Conservation (phyloP, 1,140 invertebrate genomes). For the Psix sp. region DNA sequence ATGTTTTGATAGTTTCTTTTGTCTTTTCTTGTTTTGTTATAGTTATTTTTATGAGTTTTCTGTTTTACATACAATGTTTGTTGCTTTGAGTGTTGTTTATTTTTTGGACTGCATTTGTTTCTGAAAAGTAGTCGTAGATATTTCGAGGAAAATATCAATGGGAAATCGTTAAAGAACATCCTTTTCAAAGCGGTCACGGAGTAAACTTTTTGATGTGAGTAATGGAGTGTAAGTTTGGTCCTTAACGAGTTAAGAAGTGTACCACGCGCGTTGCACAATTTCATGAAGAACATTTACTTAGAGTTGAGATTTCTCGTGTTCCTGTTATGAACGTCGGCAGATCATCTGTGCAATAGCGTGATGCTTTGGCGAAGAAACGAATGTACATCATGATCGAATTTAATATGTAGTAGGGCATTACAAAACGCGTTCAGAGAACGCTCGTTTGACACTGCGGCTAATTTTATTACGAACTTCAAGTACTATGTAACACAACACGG, state of each 20-base stretch:
- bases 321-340: conserved; percentile 43
- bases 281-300: conserved; percentile 58
- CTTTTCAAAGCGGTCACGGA: conserved; percentile 49
- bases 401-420: conserved; percentile 26
- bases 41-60: too few relatives aligned
- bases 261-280: conserved; percentile 57
- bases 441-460: conserved; percentile 19
- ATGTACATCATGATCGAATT: conserved; percentile 56
- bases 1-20: too few relatives aligned
- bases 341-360: conserved; percentile 45
- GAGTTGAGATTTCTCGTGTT: conserved; percentile 49
- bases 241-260: conserved; percentile 59
- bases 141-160: too few relatives aligned
- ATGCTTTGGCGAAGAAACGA: conserved; percentile 31
- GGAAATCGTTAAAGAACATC: conserved; percentile 27
- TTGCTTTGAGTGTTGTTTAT: too few relatives aligned
- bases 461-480: conserved; percentile 22
- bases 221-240: conserved; percentile 51
- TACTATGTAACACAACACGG: conserved; percentile 5
- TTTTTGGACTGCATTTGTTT: too few relatives aligned
- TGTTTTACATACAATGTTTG: too few relatives aligned
- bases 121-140: too few relatives aligned
- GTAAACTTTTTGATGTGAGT: conserved; percentile 35
- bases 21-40: too few relatives aligned
- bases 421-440: conserved; percentile 13